phyloP scores from a whole-genome alignment of 2,888 invertebrate species.

The Matsumyia berberina region DNA sequence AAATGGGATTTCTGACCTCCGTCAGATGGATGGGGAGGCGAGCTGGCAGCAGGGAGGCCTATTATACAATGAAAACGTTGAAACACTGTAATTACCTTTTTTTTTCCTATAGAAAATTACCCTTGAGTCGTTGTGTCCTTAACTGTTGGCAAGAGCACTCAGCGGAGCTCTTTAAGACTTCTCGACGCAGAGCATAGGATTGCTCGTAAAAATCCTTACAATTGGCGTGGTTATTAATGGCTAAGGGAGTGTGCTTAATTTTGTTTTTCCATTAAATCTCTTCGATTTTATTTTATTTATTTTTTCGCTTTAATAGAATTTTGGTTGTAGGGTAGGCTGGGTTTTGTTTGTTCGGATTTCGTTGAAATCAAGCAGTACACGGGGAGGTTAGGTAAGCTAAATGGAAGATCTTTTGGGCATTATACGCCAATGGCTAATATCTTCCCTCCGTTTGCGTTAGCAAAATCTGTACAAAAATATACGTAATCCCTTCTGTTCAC shows the following conservation, averaged over 20 bases:
- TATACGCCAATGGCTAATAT: too few relatives aligned
- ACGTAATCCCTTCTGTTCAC: too few relatives aligned
- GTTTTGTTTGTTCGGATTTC: background rate
- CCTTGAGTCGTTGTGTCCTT: background rate
- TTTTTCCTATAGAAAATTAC: background rate
- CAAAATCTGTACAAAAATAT: too few relatives aligned
- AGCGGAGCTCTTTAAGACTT: background rate
- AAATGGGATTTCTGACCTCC: background rate
- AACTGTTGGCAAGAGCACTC: background rate
- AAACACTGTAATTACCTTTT: background rate
- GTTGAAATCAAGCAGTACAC: too few relatives aligned
- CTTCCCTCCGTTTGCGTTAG: too few relatives aligned
- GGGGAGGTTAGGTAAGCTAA: too few relatives aligned
- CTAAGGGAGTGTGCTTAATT: slow-evolving; percentile 23
- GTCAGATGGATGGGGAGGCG: too few relatives aligned
- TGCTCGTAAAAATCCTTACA: slow-evolving; percentile 27
- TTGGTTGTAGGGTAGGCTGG: slow-evolving; percentile 10
- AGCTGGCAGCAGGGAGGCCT: background rate
- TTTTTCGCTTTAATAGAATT: slow-evolving; percentile 22
- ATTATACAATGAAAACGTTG: background rate
- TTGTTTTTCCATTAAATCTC: slow-evolving; percentile 18
- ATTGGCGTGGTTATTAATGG: slow-evolving; percentile 27
- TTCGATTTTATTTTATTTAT: slow-evolving; percentile 21
- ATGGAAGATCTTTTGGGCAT: too few relatives aligned
- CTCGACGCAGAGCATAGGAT: slow-evolving; percentile 9